These are phyloP conservation scores for Heteromurus nitidus DNA, from an alignment of 2,888 invertebrate genomes.

Conservation along the genomic window DNA sequence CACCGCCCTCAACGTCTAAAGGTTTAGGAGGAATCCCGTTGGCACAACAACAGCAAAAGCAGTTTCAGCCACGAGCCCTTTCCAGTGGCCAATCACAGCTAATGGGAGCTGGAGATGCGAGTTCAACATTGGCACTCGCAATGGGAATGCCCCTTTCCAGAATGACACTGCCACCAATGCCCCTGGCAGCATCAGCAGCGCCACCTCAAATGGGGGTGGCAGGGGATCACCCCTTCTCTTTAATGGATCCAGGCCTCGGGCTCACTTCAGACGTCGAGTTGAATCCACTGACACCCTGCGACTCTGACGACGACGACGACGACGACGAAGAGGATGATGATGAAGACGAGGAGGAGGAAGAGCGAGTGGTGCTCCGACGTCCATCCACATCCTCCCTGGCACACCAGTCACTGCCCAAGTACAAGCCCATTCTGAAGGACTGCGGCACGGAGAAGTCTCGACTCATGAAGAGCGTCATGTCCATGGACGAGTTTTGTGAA, in stretches of 20 bases:
- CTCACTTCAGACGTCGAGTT: constrained; percentile 59
- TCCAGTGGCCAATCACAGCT: neutral
- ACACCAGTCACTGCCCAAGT: neutral
- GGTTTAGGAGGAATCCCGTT: constrained; percentile 73
- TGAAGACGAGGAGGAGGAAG: neutral
- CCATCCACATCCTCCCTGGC: constrained; percentile 15
- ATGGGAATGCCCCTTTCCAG: neutral
- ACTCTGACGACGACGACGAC: constrained; percentile 55
- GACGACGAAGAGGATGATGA: constrained; percentile 37
- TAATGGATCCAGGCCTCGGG: neutral
- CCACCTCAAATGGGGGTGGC: neutral
- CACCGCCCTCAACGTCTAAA: constrained; percentile 74
- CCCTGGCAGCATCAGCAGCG: neutral
- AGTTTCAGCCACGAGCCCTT: neutral
- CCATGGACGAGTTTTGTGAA: constrained; percentile 28
- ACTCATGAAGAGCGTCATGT: constrained; percentile 51
- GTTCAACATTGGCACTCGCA: no score
- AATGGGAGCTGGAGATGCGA: constrained; percentile 26
- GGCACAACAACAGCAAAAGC: neutral
- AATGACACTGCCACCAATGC: constrained; percentile 14
- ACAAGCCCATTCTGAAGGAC: constrained; percentile 49
- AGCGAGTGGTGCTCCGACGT: constrained; percentile 2
- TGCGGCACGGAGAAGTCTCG: constrained; percentile 43
- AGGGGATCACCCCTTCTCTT: neutral
- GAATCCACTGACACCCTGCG: constrained; percentile 67